Evolutionary conservation across 2,888 invertebrate species (phyloP), one percentile per base, ranked within the genome.

Genomic region (Tineola bisselliella): DNA sequence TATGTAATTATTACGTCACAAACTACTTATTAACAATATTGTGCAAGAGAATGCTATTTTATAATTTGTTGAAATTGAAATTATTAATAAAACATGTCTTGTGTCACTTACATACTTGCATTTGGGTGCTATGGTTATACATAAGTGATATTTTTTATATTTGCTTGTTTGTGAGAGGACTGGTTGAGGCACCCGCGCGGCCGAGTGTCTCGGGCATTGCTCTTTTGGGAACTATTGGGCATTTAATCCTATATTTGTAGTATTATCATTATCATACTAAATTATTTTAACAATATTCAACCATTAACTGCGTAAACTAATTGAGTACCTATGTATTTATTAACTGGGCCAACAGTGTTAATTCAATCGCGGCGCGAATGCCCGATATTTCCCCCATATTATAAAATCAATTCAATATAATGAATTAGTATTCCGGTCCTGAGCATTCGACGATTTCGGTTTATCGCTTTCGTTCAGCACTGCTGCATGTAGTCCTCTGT

Each of bases 251-350:
- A 77, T 87, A 81, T 77, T 44, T 80, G 84, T 86, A 86, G 84
- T 25, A 83, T 76, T 82, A 81, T 81, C 86, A 84, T 84, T 84
- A 82, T 84, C 84, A 87, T 83, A 86, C 87, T 86, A 86, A 86
- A 84, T 84, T 81, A 81, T 79, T 81, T 84, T 86, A 86, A 86
- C 84, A 84, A 33, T 80, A 76, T 79, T 81, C 84, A 84, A 83
- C 82, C 86, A 87, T 86, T 87, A 87, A 86, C 87, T 79, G 76
- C 81, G 86, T 86, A 77, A 81, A 87, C 87, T 86, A 86, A 87
- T 87, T 44, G 67, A 76, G 72, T 79, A 80, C 76, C 79, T 79
- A 81, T 72, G 69, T 70, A 77, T 76, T 68, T 68, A 84, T 84
- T 84, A 87, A 86, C 86, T 73, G 80, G 79, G 84, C 78, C 77